Evolutionary conservation across 2,888 invertebrate species (phyloP), one percentile per base, ranked within the genome.

Genomic region (Cephus rjabovi): DNA sequence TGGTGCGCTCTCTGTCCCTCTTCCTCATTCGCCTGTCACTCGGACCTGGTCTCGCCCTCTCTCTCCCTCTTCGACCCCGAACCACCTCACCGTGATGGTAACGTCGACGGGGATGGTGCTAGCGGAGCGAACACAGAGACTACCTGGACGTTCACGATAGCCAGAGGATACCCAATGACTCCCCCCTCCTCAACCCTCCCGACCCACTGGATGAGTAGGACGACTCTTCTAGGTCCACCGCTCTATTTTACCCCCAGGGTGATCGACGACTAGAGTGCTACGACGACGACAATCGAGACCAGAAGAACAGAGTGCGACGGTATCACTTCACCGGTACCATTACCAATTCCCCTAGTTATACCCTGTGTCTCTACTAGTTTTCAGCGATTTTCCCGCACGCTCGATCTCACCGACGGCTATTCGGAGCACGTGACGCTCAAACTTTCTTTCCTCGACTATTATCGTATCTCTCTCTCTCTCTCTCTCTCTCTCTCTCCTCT

Each of bases 61-160:
- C 40, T 6, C 40, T 37, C 15, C 15, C 76, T 76, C 76, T 73
- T 76, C 80, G 75, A 75, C 75, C 78, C 79, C 70, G 33, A 56
- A 56, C 56, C 56, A 15, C 56, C 56, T 56, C 56, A 15, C 9
- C 15, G 9, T 9, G 56, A 56, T 23, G 56, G 56, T 56, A 56
- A 23, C 56, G 56, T 15, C 56, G 9, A 56, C 56, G 56, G 56
- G 56, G 23, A 56, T 23, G 56, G 23, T 56, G 56, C 23, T 3
- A 9, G 23, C 56, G 23, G 56, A 56, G 23, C 23, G 56, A 56
- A 2, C 56, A 56, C 56, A 23, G 56, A 56, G 56, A 2, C 56
- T 56, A 56, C 56, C 56, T 56, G 23, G 56, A 56, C 23, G 23
- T 56, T 23, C 56, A 56, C 56, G 23, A 56, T 56, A 56, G 56